Base-by-base conservation (phyloP, 2,113 vertebrate species). In the Sterrhoptilus dennistouni region DNA sequence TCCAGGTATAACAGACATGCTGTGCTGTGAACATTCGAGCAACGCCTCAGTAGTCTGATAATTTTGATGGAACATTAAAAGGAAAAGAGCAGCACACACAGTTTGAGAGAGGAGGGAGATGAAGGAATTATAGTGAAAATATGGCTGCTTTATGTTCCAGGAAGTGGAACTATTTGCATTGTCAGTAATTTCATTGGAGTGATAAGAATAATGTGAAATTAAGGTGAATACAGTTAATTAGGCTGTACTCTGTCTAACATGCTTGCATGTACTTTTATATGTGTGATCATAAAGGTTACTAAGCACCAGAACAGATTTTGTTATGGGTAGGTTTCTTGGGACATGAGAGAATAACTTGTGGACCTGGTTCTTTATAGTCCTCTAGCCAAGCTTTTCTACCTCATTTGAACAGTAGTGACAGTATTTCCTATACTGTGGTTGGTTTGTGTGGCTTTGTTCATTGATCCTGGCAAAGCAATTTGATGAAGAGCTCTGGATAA, bases 1-100 rank as follows among this genome's bases (percentile, higher is more conserved):
- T 78, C 77, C 72, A 89, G 81, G 84, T 87, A 23, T 85, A 95
- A 90, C 85, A 76, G 90, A 80, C 31, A 20, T 92, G 89, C 89
- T 92, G 63, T 66, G 79, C 63, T 90, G 31, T 52, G 75, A 89
- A 83, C 1, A 3, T 70, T 88, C 1, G 9, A 77, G 75, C 38
- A 79, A 74, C 0, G 28, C 71, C 82, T 95, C 3, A 0, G 19
- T 85, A 80, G 66, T 77, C 71, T 66, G 90, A 64, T 83, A 56
- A 83, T 89, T 89, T 33, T 80, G 64, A 66, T 83, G 60, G 44
- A 80, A 54, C 56, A 25, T 64, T 90, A 38, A 81, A 92, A 60
- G 69, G 15, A 65, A 84, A 79, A 60, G 12, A 94, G 33, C 50
- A 66, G 33, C 33, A 44, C 27, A 8, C 57, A 36, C 4, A 19